phyloP scores from a whole-genome alignment of 2,888 invertebrate genomes.

The Pristionchus mayeri region DNA sequence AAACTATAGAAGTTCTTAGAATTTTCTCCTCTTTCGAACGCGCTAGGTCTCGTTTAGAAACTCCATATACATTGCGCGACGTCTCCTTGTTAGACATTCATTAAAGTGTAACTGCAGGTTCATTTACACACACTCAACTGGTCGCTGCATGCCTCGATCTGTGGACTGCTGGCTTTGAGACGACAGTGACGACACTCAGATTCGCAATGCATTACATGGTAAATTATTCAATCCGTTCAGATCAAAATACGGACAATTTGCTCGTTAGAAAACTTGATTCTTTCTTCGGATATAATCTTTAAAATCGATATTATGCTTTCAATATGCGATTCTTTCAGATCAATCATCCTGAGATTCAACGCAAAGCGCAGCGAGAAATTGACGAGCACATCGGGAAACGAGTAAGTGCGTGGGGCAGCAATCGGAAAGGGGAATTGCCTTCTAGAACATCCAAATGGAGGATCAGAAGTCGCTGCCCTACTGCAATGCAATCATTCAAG shows the following conservation, averaged over 20 bases:
- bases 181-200: neutral
- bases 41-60: no score
- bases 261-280: no score
- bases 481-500: slow-evolving; percentile 10
- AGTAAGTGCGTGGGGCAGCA: neutral
- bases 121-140: slow-evolving; percentile 12
- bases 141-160: neutral
- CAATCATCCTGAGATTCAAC: neutral
- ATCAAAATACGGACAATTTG: no score
- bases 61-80: no score
- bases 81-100: no score
- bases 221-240: no score
- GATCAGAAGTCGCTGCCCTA: slow-evolving; percentile 37
- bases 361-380: neutral
- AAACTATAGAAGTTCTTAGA: no score
- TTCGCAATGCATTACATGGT: slow-evolving; percentile 14
- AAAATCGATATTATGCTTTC: neutral
- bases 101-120: no score
- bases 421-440: neutral
- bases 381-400: neutral
- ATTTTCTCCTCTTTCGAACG: no score
- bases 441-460: slow-evolving; percentile 19
- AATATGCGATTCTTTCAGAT: neutral
- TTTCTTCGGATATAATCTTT: no score
- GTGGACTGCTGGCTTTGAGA: slow-evolving; percentile 27